Conservation (phyloP, 2,797 vertebrate genomes). For the Avahi laniger region DNA sequence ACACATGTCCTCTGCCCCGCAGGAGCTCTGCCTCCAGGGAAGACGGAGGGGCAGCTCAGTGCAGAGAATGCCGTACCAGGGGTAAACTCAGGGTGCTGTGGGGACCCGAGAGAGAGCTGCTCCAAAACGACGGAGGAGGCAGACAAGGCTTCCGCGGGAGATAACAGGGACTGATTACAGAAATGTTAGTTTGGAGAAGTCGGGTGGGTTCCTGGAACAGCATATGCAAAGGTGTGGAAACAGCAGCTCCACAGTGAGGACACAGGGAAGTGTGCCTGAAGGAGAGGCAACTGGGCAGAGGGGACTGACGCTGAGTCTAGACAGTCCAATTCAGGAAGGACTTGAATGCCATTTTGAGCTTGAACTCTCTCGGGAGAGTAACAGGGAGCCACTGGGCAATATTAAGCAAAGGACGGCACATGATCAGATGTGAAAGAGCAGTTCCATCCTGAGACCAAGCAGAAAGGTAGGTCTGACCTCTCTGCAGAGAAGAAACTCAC, state of each 20-base stretch:
- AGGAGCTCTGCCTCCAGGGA: not conserved
- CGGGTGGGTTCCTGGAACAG: not conserved
- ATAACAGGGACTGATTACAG: not conserved
- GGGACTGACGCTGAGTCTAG: not conserved
- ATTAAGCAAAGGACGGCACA: not conserved
- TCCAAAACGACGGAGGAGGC: not conserved
- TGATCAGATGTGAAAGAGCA: not conserved
- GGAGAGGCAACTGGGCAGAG: rapidly evolving
- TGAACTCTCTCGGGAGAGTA: not conserved
- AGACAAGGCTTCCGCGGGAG: not conserved
- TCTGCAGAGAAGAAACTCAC: conserved; percentile 14
- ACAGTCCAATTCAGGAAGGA: not conserved
- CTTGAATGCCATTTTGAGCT: not conserved
- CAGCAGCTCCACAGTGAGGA: not conserved
- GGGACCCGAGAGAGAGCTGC: not conserved
- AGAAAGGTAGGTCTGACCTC: not conserved
- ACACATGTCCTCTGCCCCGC: not conserved
- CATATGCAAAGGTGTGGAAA: not conserved
- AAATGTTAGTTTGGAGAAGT: not conserved
- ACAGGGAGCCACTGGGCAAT: not conserved
- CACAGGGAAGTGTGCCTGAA: not conserved
- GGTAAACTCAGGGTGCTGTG: not conserved
- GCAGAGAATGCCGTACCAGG: not conserved
- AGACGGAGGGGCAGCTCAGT: not conserved
- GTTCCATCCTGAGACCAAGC: not conserved